Evolutionary conservation across 2,797 vertebrate species (phyloP).

Genomic region (Champsocephalus esox): DNA sequence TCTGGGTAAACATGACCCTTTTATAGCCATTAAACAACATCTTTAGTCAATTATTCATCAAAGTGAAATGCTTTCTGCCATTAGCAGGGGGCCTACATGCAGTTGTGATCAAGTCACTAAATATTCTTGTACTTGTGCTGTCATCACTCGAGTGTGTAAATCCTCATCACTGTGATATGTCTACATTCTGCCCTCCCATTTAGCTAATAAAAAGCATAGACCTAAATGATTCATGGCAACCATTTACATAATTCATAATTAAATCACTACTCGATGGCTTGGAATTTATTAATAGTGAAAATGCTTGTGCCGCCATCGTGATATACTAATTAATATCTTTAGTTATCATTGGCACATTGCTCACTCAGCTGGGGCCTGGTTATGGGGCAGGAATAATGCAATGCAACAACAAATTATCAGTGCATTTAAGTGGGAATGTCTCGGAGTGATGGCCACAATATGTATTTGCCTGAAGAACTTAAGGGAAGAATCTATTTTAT

Average conservation of each 20-base stretch:
- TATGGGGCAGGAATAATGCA: constrained; percentile 84
- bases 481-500: constrained; percentile 76
- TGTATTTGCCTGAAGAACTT: constrained; percentile 89
- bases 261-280: constrained; percentile 89
- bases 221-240: constrained; percentile 89
- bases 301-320: constrained; percentile 86
- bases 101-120: constrained; percentile 69
- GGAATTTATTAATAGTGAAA: constrained; percentile 94
- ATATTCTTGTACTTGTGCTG: constrained; percentile 67
- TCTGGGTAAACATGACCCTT: constrained; percentile 56
- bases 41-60: constrained; percentile 72
- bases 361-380: constrained; percentile 85
- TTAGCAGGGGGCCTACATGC: constrained; percentile 57
- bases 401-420: constrained; percentile 88
- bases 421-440: constrained; percentile 84
- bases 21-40: constrained; percentile 64
- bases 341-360: constrained; percentile 88
- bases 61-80: constrained; percentile 67
- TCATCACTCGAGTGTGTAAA: constrained; percentile 72
- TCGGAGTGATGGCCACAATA: constrained; percentile 89
- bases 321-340: constrained; percentile 91
- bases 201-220: constrained; percentile 83
- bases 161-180: constrained; percentile 79
- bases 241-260: constrained; percentile 94
- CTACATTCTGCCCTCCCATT: constrained; percentile 78